Base-by-base conservation (phyloP, 2,797 vertebrate species). In the Paedocypris micromegethes region DNA sequence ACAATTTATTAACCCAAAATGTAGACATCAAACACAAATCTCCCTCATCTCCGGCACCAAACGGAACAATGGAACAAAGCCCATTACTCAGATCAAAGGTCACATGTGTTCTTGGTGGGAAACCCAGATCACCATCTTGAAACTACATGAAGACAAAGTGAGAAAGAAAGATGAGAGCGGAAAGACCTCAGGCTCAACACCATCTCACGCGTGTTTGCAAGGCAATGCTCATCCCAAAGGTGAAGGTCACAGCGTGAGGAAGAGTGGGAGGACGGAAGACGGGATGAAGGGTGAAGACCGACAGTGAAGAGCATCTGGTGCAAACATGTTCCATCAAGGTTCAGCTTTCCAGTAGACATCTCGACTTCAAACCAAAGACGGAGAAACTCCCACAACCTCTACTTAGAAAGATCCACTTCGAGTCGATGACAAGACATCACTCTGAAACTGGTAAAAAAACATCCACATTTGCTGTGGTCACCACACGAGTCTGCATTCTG, bases 211-310 rank as follows among this genome's bases (percentile, higher is more conserved):
- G 9, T 77, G 77, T 79, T 76, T 63, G 42, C 79, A 79, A 83
- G 81, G 80, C 72, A 6, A 68, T 65, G 52, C 55, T 58, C 45
- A 68, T 79, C 76, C 83, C 78, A 78, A 79, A 77, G 84, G 83
- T 84, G 70, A 67, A 58, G 40, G 57, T 66, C 60, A 65, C 23
- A 62, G 44, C 48, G 58, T n/a, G 80, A 85, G 83, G 79, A 79
- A 82, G 77, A 83, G 76, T 64, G 72, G 23, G 76, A 70, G 64
- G 6, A 5, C 63, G 69, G 65, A 73, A 75, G 67, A 55, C 41
- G 82, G 9, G 77, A 77, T 69, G 78, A 70, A 64, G 67, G 79
- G 42, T 79, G 50, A 77, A 39, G 63, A 66, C 58, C 23, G 9
- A 50, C 73, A 43, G 58, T 59, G 64, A 41, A 9, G 63, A 68